Evolutionary conservation across 1,140 invertebrate species (phyloP), one percentile per base, ranked within the genome.

Genomic region (Rhizoglyphus robini): DNA sequence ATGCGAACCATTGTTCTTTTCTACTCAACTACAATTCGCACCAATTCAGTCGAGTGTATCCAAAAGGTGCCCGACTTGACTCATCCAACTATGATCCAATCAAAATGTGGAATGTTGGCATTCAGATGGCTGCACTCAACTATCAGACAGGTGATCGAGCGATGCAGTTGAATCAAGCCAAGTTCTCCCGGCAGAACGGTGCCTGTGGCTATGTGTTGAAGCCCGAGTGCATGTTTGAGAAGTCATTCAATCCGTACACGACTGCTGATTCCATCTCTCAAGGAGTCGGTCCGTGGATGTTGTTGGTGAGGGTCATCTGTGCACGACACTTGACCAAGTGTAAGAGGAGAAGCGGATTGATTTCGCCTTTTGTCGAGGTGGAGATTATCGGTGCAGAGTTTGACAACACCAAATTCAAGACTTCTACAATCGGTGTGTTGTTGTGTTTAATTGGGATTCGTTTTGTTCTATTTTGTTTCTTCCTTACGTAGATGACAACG

Each of bases 51-150:
- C 80, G 92, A 51, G 88, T 96, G 8, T 95, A 94, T 63, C 92
- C 2, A 84, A 94, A 79, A 70, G 88, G 88, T 0, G 87, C 91
- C 74, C 80, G 95, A 61, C 84, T 97, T 54, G 93, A 98, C 74
- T 97, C 93, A 0, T 95, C 91, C 0, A 99, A 99, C 79, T 96
- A 96, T 74, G 94, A 92, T 79, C 94, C 95, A 0, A 79, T 94
- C 32, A 84, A 87, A 1, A 86, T 96, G 75, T 99, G 95, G 95
- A 96, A 94, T 74, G 83, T 84, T 46, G 95, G 94, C 0, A 89
- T 86, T 51, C 94, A 98, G 76, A 94, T 98, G 90, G 88, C 94
- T 1, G 93, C 94, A 0, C 76, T 99, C 0, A 99, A 99, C 76
- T 99, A 96, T 77, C 96, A 99, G 79, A 97, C 95, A 0, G 86